These are phyloP conservation scores for Ciconia maguari DNA, from an alignment of 2,113 vertebrate genomes.

Conservation along the genomic window DNA sequence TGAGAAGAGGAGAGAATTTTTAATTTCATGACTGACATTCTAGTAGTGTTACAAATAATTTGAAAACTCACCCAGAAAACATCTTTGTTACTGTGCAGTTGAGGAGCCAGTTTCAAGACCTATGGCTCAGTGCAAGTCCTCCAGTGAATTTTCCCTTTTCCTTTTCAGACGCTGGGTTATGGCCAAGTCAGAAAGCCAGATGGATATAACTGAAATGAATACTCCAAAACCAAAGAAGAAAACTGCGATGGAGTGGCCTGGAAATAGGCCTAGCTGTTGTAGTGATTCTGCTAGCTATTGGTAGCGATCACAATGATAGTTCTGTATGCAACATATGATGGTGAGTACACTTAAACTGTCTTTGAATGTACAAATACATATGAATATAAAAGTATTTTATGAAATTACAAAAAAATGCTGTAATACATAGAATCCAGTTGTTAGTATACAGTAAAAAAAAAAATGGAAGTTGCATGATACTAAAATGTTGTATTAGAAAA, in stretches of 20 bases:
- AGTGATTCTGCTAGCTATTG: conserved; percentile 81
- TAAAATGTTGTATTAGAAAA: not conserved
- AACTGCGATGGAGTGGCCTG: conserved; percentile 82
- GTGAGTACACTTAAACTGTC: conserved; percentile 15
- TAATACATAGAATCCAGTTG: not conserved
- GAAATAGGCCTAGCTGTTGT: conserved; percentile 87
- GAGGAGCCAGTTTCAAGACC: not conserved
- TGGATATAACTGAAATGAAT: conserved; percentile 90
- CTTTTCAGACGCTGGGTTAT: conserved; percentile 83
- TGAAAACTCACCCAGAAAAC: not conserved
- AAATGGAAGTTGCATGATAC: not conserved
- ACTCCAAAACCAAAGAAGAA: conserved; percentile 87
- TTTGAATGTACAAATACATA: not conserved
- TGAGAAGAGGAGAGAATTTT: not conserved
- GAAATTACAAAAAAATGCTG: not conserved
- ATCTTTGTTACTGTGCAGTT: not conserved
- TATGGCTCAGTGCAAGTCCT: not conserved
- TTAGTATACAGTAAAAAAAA: not conserved
- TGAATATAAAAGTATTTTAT: not conserved
- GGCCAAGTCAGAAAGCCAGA: conserved; percentile 88
- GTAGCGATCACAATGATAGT: conserved; percentile 84
- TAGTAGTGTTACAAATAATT: not conserved
- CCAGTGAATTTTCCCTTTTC: not conserved
- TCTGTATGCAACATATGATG: conserved; percentile 86
- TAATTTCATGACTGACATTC: not conserved